These are phyloP conservation scores for Parambassis ranga DNA, from an alignment of 2,797 vertebrate species.

Conservation along the genomic window DNA sequence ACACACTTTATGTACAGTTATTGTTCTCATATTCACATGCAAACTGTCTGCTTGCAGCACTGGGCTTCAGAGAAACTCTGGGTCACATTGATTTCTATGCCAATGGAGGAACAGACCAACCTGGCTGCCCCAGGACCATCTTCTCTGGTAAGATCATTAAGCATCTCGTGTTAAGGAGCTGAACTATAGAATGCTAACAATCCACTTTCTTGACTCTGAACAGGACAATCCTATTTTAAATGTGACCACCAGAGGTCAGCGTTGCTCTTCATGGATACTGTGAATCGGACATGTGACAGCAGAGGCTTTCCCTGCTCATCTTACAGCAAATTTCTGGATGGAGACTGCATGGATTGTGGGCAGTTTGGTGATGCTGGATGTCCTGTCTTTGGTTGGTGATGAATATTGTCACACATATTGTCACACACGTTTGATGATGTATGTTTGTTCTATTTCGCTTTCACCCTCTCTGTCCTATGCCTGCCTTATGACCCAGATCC, in stretches of 20 bases:
- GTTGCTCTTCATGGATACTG: conserved; percentile 81
- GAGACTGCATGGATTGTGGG: conserved; percentile 83
- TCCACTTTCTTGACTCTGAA: neutral
- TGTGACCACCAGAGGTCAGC: conserved; percentile 97
- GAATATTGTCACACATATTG: neutral
- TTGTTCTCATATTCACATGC: neutral
- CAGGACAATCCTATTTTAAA: conserved; percentile 83
- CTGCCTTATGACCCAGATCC: too few relatives aligned
- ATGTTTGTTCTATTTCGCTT: too few relatives aligned
- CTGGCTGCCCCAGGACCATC: conserved; percentile 88
- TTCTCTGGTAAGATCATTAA: conserved; percentile 80
- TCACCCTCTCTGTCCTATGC: too few relatives aligned
- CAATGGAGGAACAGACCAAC: conserved; percentile 92
- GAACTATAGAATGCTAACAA: neutral
- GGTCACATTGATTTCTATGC: conserved; percentile 97
- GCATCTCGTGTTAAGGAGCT: neutral
- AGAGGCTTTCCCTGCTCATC: conserved; percentile 85
- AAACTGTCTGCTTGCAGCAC: conserved; percentile 68
- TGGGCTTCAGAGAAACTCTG: conserved; percentile 86
- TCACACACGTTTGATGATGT: too few relatives aligned
- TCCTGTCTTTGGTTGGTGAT: conserved; percentile 86
- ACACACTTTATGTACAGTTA: neutral
- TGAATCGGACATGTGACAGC: conserved; percentile 72
- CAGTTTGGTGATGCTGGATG: conserved; percentile 80
- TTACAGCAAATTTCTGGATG: conserved; percentile 84